phyloP scores from a whole-genome alignment of 2,888 invertebrate species.

The Onchidella celtica region DNA sequence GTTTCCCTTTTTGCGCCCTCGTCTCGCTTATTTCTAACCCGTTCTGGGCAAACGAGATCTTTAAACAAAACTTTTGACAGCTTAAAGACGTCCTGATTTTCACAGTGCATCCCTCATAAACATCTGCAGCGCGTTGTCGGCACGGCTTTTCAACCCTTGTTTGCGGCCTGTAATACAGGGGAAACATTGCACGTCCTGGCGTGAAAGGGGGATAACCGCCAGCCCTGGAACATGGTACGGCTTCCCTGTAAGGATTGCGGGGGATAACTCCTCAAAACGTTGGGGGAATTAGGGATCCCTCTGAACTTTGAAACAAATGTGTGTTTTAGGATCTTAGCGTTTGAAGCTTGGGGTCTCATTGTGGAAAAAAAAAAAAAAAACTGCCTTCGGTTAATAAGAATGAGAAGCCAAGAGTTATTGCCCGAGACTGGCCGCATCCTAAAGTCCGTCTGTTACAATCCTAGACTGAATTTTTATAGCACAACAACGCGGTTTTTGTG shows the following conservation, averaged over 20 bases:
- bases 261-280: background rate
- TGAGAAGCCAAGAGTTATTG: background rate
- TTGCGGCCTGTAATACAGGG: background rate
- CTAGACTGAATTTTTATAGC: too few relatives aligned
- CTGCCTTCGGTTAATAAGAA: background rate
- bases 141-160: background rate
- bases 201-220: conserved; percentile 25
- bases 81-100: background rate
- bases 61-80: background rate
- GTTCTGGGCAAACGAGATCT: background rate
- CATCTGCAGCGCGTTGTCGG: background rate
- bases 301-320: conserved; percentile 6
- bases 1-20: background rate
- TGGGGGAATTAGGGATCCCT: conserved; percentile 10
- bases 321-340: conserved; percentile 4
- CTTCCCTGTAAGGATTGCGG: background rate
- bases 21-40: background rate
- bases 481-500: too few relatives aligned
- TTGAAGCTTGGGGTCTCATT: background rate
- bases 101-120: conserved; percentile 4
- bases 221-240: conserved; percentile 19
- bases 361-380: background rate
- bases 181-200: conserved; percentile 20
- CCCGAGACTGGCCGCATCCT: background rate
- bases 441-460: too few relatives aligned